Base-by-base conservation (phyloP, 1,140 invertebrate species). In the Drosophila pachea region DNA sequence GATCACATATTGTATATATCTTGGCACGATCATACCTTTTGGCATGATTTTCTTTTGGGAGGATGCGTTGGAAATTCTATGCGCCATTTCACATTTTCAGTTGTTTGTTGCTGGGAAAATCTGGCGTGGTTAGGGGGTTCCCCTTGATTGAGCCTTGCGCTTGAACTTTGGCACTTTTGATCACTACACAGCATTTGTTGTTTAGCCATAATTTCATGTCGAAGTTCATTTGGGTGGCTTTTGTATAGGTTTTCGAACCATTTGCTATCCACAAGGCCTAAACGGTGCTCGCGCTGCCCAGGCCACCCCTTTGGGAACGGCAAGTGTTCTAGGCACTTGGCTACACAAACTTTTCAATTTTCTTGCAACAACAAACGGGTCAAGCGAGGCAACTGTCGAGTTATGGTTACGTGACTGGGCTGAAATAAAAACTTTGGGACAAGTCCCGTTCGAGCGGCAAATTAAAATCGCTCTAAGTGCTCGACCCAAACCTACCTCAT, bases 311-410 rank as follows among this genome's bases (percentile, higher is more conserved):
- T 54, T 61, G 58, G 16, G 16, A 5, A 16, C 16, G 2, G 5
- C 11, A 45, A 49, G 45, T 40, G 45, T 61, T 61, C 29, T 66
- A 49, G 68, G 56, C 63, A 60, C 63, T 70, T 70, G 53, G 40
- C 38, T 48, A 65, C 68, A 58, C n/a, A 68, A 72, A 73, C 29
- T 75, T 73, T 82, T 84, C 65, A 76, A 73, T 76, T 78, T 65
- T 40, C 52, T 36, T 49, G 64, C 70, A 73, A 64, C 66, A 77
- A 71, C 49, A 59, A 69, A 48, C 14, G 54, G 73, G 61, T 68
- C 55, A 76, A 73, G 40, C 11, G 12, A 48, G 36, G 38, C 49
- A 45, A 53, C 11, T 62, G 76, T 49, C 61, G 49, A 47, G 68
- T 71, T 74, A 66, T 64, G 56, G 43, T 47, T 76, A 78, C 78